phyloP scores from a whole-genome alignment of 2,888 invertebrate species.

The Caenorhabditis sinica region DNA sequence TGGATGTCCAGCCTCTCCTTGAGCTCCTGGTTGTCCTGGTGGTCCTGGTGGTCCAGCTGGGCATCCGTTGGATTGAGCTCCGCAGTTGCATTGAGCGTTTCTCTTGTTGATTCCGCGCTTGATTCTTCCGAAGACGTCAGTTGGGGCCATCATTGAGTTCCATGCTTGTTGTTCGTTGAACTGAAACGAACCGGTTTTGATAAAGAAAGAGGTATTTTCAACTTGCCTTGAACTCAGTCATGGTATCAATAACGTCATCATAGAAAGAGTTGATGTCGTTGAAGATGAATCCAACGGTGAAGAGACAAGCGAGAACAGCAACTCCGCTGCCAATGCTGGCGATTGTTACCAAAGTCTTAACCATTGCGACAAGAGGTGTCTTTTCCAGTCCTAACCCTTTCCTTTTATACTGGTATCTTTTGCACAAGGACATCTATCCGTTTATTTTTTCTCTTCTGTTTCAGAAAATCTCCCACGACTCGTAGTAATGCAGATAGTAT shows the following conservation, averaged over 20 bases:
- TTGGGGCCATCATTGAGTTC: constrained; percentile 65
- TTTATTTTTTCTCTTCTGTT: not conserved
- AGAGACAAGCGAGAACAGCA: constrained; percentile 67
- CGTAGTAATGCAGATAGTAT: constrained; percentile 2
- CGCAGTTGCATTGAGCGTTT: constrained; percentile 73
- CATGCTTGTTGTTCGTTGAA: constrained; percentile 70
- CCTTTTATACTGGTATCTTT: constrained; percentile 29
- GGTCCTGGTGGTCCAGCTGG: constrained; percentile 73
- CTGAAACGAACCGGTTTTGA: constrained; percentile 25
- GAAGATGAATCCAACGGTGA: constrained; percentile 70
- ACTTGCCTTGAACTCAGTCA: constrained; percentile 70
- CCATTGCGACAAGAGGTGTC: constrained; percentile 24
- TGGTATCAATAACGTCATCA: constrained; percentile 70
- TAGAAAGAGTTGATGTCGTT: constrained; percentile 75
- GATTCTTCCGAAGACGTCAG: constrained; percentile 68
- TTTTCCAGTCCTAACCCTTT: not conserved
- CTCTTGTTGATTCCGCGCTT: constrained; percentile 66
- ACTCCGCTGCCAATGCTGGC: constrained; percentile 67
- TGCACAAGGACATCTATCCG: constrained; percentile 37
- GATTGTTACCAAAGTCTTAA: constrained; percentile 67
- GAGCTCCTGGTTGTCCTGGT: constrained; percentile 70
- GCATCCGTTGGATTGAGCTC: constrained; percentile 64
- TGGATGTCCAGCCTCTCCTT: constrained; percentile 68
- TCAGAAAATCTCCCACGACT: constrained; percentile 3
- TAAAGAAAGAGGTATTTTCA: not conserved